Evolutionary conservation across 1,140 invertebrate species (phyloP).

Genomic region (Coptotermes formosanus): DNA sequence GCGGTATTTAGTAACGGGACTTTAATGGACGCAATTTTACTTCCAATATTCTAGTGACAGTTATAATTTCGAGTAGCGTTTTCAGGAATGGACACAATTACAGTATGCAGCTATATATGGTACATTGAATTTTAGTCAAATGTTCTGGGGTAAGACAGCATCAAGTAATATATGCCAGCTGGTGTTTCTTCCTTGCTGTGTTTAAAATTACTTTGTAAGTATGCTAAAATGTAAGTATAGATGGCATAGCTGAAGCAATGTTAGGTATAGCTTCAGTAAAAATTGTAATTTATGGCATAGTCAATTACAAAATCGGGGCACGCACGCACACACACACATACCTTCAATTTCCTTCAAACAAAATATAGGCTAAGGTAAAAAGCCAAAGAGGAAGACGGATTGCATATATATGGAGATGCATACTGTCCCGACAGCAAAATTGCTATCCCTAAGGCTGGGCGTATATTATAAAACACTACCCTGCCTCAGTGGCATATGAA

Average conservation of each 20-base stretch:
- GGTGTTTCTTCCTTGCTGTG: neutral
- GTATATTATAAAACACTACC: neutral
- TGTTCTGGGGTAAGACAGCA: neutral
- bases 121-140: neutral
- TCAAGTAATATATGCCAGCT: neutral
- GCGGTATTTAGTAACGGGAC: neutral
- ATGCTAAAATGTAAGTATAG: too few species aligned
- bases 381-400: too few species aligned
- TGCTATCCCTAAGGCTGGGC: neutral
- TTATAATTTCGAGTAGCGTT: neutral
- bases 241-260: too few species aligned
- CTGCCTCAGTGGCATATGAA: too few species aligned
- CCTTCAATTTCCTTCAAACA: too few species aligned
- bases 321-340: too few species aligned
- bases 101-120: neutral
- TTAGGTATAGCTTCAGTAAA: neutral
- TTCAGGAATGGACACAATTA: neutral
- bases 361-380: too few species aligned
- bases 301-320: neutral
- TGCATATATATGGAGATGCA: neutral
- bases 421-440: neutral
- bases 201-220: too few species aligned
- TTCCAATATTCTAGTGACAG: neutral
- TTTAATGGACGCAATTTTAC: neutral
- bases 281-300: neutral